Evolutionary conservation across 2,113 vertebrate genomes (phyloP).

Genomic region (Mustelus asterias): DNA sequence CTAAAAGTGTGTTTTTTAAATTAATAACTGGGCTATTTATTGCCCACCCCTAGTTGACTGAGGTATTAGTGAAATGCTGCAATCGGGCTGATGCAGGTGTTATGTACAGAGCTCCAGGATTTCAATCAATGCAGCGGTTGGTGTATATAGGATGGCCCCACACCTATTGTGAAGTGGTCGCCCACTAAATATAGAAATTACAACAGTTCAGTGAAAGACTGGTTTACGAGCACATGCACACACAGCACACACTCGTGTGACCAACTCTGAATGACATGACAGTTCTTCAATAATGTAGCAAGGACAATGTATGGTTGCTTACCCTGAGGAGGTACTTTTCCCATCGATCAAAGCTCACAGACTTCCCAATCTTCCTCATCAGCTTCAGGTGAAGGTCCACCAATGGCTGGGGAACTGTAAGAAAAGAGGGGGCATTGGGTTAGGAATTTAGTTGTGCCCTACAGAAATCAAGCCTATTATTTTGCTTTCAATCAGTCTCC

Average conservation of each 20-base stretch:
- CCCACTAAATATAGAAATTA: not conserved
- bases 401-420: constrained; percentile 84
- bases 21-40: not conserved
- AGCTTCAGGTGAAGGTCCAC: constrained; percentile 96
- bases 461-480: not conserved
- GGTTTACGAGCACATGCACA: not conserved
- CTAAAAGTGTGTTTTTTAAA: not conserved
- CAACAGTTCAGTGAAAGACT: not conserved
- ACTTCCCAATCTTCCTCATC: constrained; percentile 92
- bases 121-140: not conserved
- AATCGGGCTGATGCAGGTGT: not conserved
- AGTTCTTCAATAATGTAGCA: not conserved
- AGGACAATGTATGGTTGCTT: constrained; percentile 46
- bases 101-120: not conserved
- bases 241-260: not conserved
- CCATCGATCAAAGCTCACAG: constrained; percentile 90
- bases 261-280: not conserved
- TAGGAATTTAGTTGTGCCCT: not conserved
- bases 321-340: constrained; percentile 97
- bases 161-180: not conserved
- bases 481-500: not conserved
- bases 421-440: constrained; percentile 20
- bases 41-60: not conserved
- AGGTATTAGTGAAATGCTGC: not conserved
- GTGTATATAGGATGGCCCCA: not conserved